These are phyloP conservation scores for Creontiades dilutus DNA, from an alignment of 2,888 invertebrate species.

Conservation along the genomic window DNA sequence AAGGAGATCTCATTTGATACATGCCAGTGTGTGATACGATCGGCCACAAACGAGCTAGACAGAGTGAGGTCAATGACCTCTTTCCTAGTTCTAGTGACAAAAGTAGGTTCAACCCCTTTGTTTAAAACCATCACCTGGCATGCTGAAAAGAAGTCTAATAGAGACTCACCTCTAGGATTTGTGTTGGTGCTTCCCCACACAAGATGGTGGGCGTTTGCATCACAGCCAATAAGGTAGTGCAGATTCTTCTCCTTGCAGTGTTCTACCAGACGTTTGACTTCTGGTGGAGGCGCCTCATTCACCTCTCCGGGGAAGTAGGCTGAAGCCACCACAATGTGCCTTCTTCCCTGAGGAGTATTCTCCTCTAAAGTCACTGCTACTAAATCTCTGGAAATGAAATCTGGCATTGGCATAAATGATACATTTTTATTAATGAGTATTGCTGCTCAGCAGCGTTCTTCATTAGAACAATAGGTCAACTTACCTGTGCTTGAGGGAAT, in stretches of 20 bases:
- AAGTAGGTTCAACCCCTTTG: too few species aligned
- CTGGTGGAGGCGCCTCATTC: too few species aligned
- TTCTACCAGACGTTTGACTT: too few species aligned
- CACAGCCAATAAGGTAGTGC: not conserved
- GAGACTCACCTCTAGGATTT: not conserved
- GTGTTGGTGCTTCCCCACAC: slow-evolving; percentile 47
- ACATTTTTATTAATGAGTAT: not conserved
- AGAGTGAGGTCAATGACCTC: too few species aligned
- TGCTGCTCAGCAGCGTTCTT: not conserved
- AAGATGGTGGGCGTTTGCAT: slow-evolving; percentile 37
- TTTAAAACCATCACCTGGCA: not conserved
- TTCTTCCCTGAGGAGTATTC: not conserved
- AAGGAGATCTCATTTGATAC: too few species aligned
- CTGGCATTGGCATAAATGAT: not conserved
- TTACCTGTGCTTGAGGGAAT: not conserved
- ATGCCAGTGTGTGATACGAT: too few species aligned
- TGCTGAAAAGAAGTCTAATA: too few species aligned
- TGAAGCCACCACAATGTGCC: not conserved
- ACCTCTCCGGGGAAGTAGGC: too few species aligned
- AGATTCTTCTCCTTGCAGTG: too few species aligned
- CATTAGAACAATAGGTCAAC: not conserved
- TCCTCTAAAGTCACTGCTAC: not conserved
- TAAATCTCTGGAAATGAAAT: not conserved
- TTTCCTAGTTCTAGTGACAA: too few species aligned
- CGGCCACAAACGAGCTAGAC: too few species aligned